Evolutionary conservation across 1,140 invertebrate species (phyloP).

Genomic region (Harpegnathos saltator): DNA sequence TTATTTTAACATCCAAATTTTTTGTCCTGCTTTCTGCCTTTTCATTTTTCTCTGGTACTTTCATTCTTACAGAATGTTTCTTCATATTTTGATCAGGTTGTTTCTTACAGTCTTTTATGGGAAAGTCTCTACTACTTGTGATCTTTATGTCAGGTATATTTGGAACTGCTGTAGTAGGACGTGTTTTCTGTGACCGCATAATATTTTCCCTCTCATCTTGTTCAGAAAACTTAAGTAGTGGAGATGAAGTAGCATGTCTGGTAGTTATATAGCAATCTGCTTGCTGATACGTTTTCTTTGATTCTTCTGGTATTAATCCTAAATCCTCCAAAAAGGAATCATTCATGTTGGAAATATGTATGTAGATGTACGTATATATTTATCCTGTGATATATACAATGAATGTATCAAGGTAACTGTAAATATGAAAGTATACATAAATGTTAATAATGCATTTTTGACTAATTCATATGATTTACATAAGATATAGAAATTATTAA

Average conservation of each 20-base stretch:
- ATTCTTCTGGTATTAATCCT: conserved; percentile 70
- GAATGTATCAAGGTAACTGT: not conserved
- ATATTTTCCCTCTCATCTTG: conserved; percentile 7
- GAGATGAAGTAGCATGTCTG: conserved; percentile 63
- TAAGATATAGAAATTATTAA: not conserved
- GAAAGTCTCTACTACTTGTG: conserved; percentile 20
- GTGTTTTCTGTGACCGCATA: not conserved
- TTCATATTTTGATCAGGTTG: conserved; percentile 44
- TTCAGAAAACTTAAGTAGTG: conserved; percentile 26
- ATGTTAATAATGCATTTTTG: conserved; percentile 1
- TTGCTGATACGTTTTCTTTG: conserved; percentile 33
- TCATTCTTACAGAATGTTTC: conserved; percentile 51
- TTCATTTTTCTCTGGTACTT: conserved; percentile 69
- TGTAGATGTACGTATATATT: conserved; percentile 28
- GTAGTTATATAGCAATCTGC: conserved; percentile 64
- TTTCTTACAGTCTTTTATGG: conserved; percentile 19
- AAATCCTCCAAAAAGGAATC: conserved; percentile 82
- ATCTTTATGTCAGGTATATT: conserved; percentile 10
- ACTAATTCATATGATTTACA: not conserved
- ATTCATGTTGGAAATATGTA: conserved; percentile 74
- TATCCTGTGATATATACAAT: not conserved
- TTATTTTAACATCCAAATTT: conserved; percentile 66
- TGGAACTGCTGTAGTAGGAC: not conserved
- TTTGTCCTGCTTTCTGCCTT: conserved; percentile 72
- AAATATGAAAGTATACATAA: not conserved